Percentiles rank a stretch among this genome's conserved stretches.
Conservation (phyloP, 2,113 vertebrate genomes). For the Aramus guarauna region DNA sequence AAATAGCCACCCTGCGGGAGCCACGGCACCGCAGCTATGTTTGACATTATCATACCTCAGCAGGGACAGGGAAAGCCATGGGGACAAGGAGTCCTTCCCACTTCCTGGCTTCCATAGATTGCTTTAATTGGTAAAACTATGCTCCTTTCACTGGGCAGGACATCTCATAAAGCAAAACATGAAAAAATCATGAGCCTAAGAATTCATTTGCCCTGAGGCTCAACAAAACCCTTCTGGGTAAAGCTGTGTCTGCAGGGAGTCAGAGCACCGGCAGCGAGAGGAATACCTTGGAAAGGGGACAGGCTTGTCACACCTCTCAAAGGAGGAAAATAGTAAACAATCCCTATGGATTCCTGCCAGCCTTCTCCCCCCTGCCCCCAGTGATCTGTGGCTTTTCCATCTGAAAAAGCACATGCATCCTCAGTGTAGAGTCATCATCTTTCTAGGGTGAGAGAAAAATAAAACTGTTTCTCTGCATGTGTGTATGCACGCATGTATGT, state of each 20-base stretch:
- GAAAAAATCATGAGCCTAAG: neutral
- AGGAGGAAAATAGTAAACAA: neutral
- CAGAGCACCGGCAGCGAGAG: neutral
- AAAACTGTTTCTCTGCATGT: neutral
- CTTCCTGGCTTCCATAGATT: conserved; percentile 31
- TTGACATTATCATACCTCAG: conserved; percentile 14
- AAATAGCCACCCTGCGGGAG: conserved; percentile 19
- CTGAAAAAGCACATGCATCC: neutral
- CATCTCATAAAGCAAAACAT: neutral
- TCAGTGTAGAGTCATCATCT: neutral
- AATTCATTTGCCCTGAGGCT: neutral
- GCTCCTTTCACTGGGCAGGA: neutral
- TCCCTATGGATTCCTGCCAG: neutral
- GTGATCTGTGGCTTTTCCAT: neutral
- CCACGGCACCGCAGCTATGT: neutral
- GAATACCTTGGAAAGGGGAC: conserved; percentile 5
- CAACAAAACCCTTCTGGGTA: neutral
- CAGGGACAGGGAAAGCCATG: neutral
- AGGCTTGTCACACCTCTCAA: neutral
- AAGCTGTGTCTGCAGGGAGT: neutral
- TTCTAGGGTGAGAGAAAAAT: neutral
- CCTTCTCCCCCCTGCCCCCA: neutral
- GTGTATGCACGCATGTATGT: rapidly evolving
- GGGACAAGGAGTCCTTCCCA: conserved; percentile 34
- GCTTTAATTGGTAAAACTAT: conserved; percentile 64